phyloP scores from a whole-genome alignment of 2,113 vertebrate species.

The Eolophus roseicapilla region DNA sequence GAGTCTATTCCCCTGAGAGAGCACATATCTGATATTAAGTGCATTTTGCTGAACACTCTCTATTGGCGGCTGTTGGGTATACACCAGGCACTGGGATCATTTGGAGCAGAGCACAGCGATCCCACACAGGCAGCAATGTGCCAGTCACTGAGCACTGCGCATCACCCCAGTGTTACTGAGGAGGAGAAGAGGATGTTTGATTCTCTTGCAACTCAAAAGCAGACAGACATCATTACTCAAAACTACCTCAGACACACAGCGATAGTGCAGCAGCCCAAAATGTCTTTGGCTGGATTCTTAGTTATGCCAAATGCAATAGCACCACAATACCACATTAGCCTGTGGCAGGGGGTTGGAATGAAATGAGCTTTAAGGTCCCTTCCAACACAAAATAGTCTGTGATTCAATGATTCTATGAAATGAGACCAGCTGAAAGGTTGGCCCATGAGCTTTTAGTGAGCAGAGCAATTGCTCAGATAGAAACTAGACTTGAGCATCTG shows the following conservation, averaged over 20 bases:
- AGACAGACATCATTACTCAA: neutral
- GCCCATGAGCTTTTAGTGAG: neutral
- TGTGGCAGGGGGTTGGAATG: neutral
- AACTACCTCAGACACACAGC: neutral
- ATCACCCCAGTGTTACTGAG: neutral
- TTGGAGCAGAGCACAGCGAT: rapidly evolving
- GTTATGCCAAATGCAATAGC: rapidly evolving
- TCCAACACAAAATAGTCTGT: neutral
- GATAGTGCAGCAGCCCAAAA: neutral
- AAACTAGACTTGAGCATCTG: neutral
- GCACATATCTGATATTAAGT: constrained; percentile 6
- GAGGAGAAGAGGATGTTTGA: neutral
- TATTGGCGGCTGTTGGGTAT: neutral
- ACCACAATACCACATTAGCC: neutral
- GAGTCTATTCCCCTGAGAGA: neutral
- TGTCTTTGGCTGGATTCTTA: neutral
- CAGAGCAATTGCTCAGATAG: neutral
- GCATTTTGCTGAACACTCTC: neutral
- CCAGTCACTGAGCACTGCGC: neutral
- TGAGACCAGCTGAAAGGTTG: neutral
- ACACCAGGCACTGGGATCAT: neutral
- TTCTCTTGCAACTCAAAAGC: neutral
- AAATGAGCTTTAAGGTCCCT: neutral
- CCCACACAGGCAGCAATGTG: rapidly evolving
- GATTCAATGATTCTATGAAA: neutral